Evolutionary conservation across 2,797 vertebrate species (phyloP).

Genomic region (Fratercula arctica): DNA sequence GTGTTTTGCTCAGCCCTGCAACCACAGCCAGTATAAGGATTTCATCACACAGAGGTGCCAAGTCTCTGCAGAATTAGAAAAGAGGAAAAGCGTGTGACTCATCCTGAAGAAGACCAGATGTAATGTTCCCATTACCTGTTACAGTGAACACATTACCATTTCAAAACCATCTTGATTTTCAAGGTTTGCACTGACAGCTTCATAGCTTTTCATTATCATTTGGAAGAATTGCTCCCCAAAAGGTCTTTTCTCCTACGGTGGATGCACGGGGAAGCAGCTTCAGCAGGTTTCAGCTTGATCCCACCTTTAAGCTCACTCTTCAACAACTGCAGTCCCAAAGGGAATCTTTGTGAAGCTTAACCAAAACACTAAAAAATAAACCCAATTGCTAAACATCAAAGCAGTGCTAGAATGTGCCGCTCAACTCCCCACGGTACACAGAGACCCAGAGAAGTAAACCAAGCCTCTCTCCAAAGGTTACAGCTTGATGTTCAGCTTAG

Average conservation of each 20-base stretch:
- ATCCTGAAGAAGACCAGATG: slow-evolving; percentile 53
- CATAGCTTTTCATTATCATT: background rate
- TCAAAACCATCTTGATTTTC: background rate
- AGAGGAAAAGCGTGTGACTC: slow-evolving; percentile 36
- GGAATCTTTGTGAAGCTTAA: background rate
- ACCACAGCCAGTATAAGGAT: slow-evolving; percentile 22
- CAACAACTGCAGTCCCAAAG: background rate
- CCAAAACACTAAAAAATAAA: background rate
- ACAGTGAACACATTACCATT: background rate
- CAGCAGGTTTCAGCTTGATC: background rate
- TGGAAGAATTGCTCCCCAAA: background rate
- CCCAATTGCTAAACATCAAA: background rate
- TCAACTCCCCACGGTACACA: background rate
- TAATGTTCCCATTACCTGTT: slow-evolving; percentile 48
- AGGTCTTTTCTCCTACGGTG: background rate
- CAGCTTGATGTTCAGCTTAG: background rate
- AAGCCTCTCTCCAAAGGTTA: background rate
- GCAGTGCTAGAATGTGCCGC: background rate
- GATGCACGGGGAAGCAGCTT: background rate
- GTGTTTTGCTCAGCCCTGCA: slow-evolving; percentile 14
- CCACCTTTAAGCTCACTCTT: background rate
- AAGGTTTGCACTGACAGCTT: background rate
- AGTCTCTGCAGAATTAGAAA: slow-evolving; percentile 36
- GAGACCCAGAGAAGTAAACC: background rate
- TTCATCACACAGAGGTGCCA: slow-evolving; percentile 58